Conservation (phyloP, 2,797 vertebrate genomes). For the Ataeniobius toweri region DNA sequence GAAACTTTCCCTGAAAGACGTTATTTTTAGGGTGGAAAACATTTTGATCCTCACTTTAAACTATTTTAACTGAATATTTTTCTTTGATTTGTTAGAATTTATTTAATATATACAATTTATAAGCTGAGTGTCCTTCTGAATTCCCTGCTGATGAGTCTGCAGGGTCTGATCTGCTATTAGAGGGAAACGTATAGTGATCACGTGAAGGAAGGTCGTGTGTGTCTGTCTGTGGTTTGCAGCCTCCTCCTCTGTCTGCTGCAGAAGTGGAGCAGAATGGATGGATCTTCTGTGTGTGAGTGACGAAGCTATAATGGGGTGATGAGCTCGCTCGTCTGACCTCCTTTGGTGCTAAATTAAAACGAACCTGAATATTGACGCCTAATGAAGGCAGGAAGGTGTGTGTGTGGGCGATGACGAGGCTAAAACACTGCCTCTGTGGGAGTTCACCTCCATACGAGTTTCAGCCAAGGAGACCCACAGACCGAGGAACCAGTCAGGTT, state of each 20-base stretch:
- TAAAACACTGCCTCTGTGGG: slow-evolving; percentile 61
- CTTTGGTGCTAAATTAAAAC: slow-evolving; percentile 81
- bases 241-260: slow-evolving; percentile 36
- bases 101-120: no score
- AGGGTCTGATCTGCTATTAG: neutral
- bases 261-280: slow-evolving; percentile 54
- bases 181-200: no score
- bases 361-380: slow-evolving; percentile 75
- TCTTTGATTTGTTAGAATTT: no score
- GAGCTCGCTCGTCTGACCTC: slow-evolving; percentile 72
- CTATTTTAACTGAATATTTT: no score
- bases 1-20: no score
- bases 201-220: no score
- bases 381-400: slow-evolving; percentile 70
- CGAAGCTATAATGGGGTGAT: slow-evolving; percentile 70
- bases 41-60: no score
- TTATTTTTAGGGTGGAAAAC: no score
- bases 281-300: slow-evolving; percentile 45
- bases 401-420: slow-evolving; percentile 61
- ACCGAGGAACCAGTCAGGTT: neutral
- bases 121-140: no score
- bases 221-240: neutral
- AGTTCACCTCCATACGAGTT: slow-evolving; percentile 38
- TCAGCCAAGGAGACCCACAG: neutral
- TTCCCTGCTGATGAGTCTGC: no score